Evolutionary conservation across 2,888 invertebrate species (phyloP), one percentile per base, ranked within the genome.

Genomic region (Phaonia tiefii): DNA sequence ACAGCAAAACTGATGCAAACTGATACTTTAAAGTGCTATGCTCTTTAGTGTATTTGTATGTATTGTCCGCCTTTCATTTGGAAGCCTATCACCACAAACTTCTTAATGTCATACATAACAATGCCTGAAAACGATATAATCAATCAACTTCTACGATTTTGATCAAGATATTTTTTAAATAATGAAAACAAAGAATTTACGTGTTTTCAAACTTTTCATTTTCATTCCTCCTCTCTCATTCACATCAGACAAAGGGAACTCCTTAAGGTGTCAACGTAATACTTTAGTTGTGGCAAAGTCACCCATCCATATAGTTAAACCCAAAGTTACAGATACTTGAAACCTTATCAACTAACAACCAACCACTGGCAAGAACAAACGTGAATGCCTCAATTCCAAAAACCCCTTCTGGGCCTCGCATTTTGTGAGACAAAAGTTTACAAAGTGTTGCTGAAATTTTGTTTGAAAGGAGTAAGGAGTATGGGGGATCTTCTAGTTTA

Each of bases 361-460:
- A 15, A 39, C 4, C 49, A 51, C 22, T 46, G 15, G 39, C 17
- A 39, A 39, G 25, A n/a, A 39, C 54, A 26, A 51, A 56, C 51
- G 63, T 65, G 65, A 71, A 70, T 76, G 39, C 76, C 71, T 77
- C 65, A 46, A 58, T 77, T 67, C 65, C 66, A 72, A 67, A 72
- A 72, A 66, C 49, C 66, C 54, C 67, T 78, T n/a, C 67, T 72
- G 31, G 60, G 67, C 66, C 67, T 78, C 66, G 46, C 67, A 37
- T 78, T 58, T 67, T 11, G 60, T 67, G 67, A 72, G 56, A 58
- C 78, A 71, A 71, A 44, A 54, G 15, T 65, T 58, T 15, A 31
- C 42, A 10, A 13, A 17, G 46, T n/a, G n/a, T n/a, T n/a, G n/a
- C n/a, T n/a, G n/a, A n/a, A n/a, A n/a, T n/a, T n/a, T n/a, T n/a